Evolutionary conservation across 2,113 vertebrate genomes (phyloP), one percentile per base, ranked within the genome.

Genomic region (Verasper variegatus): DNA sequence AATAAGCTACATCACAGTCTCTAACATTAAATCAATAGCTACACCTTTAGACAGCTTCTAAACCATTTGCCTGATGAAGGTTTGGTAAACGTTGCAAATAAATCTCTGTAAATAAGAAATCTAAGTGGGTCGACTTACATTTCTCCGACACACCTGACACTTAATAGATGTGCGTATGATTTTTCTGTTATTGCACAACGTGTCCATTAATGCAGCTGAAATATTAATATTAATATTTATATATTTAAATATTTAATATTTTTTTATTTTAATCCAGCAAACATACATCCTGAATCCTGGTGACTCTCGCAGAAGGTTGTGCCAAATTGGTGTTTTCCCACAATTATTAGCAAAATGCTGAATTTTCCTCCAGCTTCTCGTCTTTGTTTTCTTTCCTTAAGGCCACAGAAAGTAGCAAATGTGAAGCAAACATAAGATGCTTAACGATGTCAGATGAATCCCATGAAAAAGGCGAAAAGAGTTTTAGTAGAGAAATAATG

Each of bases 361-460:
- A 26, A 68, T 47, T 52, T 27, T 18, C 18, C n/a, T 61, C 57
- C 26, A 60, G 63, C 73, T 57, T 20, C 21, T 65, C 24, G 54
- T 68, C 18, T 40, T 69, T 14, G 62, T 57, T 54, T 51, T 64
- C 68, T 64, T 5, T 78, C 58, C 55, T 24, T 74, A 86, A 89
- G 86, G 82, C 87, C 74, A 86, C 82, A 61, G 35, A 77, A 76
- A 52, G 40, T 11, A 58, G 68, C 42, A 31, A 63, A 80, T 63
- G 42, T 64, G 40, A 68, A 55, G 27, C 37, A 64, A 20, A 54
- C 37, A 64, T 56, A 78, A 51, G 4, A 75, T 69, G 24, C 12
- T 31, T 20, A 76, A 42, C 61, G 60, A 71, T 54, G 70, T 63
- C n/a, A 68, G 45, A 59, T 69, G 24, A 70, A 65, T 86, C 45